Percentiles rank a stretch among this genome's conserved stretches.
These are phyloP conservation scores for Lytechinus variegatus DNA, from an alignment of 35 echinoderm and acorn worm genomes.

Conservation along the genomic window DNA sequence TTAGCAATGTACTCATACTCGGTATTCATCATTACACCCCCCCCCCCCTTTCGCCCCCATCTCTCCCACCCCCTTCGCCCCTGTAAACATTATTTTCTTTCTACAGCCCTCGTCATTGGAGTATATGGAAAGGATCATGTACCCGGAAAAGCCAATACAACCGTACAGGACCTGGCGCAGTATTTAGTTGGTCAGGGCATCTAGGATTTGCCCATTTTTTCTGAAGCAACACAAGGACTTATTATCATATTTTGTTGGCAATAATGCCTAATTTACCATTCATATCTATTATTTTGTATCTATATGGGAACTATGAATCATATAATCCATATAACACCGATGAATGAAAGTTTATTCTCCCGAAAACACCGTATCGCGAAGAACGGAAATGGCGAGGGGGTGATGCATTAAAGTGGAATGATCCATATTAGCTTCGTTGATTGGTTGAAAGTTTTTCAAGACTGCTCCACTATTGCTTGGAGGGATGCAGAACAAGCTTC, in stretches of 20 bases:
- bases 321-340: neutral
- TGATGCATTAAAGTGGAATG: neutral
- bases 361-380: neutral
- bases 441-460: neutral
- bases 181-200: slow-evolving; percentile 47
- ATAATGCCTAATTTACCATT: neutral
- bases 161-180: slow-evolving; percentile 15
- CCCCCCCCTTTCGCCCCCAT: no score
- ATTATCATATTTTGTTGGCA: neutral
- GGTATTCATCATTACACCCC: no score
- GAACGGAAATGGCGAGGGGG: neutral
- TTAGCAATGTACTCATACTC: no score
- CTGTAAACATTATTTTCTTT: neutral
- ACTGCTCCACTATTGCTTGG: neutral
- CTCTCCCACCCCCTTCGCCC: no score
- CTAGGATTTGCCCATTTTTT: slow-evolving; percentile 1
- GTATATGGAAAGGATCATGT: slow-evolving; percentile 37
- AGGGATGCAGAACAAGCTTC: neutral
- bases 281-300: neutral
- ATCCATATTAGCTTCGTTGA: neutral
- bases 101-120: slow-evolving; percentile 24
- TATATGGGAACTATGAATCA: neutral
- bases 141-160: slow-evolving; percentile 15
- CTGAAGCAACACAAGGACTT: neutral
- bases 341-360: neutral